Evolutionary conservation across 2,113 vertebrate genomes (phyloP), one percentile per base, ranked within the genome.

Genomic region (Petrocephalus zakoni): DNA sequence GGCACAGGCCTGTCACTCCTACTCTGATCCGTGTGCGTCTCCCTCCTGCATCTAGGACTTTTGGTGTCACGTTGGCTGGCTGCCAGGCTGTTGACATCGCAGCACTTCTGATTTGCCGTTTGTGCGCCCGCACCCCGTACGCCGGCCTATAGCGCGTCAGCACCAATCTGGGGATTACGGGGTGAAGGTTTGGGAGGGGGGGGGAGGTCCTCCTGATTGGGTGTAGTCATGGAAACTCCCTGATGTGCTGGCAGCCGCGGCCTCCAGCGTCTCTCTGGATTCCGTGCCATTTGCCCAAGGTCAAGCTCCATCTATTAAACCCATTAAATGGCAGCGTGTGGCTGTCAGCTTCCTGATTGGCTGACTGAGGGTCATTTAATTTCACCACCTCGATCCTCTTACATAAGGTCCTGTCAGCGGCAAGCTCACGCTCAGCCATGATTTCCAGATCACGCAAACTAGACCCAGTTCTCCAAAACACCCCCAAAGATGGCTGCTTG

Each of bases 341-440:
- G 47, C 8, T 49, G 47, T 49, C 47, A 49, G 47, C 47, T 8
- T 49, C 0, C 47, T 49, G 47, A 49, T 49, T 5, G 42, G 42
- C 1, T 2, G 42, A 42, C 42, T 42, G 52, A 9, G 86, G 68
- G 64, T 46, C 22, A 78, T 88, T 88, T 85, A 29, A 88, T 64
- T 68, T 64, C 55, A 49, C 17, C 55, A 42, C 61, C 42, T 37
- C 58, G 82, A 88, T 89, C 78, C 7, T 29, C 78, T 91, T 89
- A 89, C 47, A 11, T 90, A 85, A 87, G 55, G 52, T 19, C 37
- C 88, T 72, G 87, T 46, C 25, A 85, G 87, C 22, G 56, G 87
- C 61, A 68, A 88, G 72, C 58, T 61, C 88, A 42, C 85, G 83
- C 53, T 85, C 52, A 25, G 5, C 82, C 58, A 22, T 21, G 22